Percentiles rank a stretch among this genome's conserved stretches.
Evolutionary conservation across 1,140 invertebrate genomes (phyloP).

Genomic region (Hestina assimilis): DNA sequence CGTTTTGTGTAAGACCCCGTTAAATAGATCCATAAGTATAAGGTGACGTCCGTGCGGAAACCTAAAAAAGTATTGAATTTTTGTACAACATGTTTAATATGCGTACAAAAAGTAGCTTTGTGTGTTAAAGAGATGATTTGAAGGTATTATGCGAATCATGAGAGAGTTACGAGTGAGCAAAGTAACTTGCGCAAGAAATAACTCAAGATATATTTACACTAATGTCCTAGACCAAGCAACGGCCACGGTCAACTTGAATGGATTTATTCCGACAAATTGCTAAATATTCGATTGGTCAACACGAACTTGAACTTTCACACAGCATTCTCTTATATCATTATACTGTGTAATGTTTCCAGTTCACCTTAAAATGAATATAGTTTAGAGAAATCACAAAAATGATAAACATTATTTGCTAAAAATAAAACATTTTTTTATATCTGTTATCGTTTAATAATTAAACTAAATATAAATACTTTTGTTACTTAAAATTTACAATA

Average conservation of each 20-base stretch:
- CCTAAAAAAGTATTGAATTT: no score
- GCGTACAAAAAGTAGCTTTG: no score
- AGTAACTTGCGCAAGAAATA: not conserved
- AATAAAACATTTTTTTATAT: no score
- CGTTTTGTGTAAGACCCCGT: no score
- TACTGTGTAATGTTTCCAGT: not conserved
- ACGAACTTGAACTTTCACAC: slow-evolving; percentile 27
- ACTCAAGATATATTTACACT: slow-evolving; percentile 2
- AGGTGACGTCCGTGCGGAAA: no score
- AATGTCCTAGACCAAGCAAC: slow-evolving; percentile 12
- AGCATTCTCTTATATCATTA: slow-evolving; percentile 3
- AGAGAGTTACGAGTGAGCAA: not conserved
- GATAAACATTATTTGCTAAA: no score
- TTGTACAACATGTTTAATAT: no score
- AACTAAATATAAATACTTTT: not conserved
- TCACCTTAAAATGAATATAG: not conserved
- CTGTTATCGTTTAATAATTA: not conserved
- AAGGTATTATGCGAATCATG: slow-evolving; percentile 3
- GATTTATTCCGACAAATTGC: slow-evolving; percentile 12
- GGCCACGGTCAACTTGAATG: slow-evolving; percentile 20
- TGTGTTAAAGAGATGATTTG: no score
- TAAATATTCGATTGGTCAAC: slow-evolving; percentile 26
- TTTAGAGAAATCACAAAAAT: no score
- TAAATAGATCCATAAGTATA: no score
- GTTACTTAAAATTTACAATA: not conserved